These are phyloP conservation scores for Trogon surrucura DNA, from an alignment of 2,113 vertebrate species.

Conservation along the genomic window DNA sequence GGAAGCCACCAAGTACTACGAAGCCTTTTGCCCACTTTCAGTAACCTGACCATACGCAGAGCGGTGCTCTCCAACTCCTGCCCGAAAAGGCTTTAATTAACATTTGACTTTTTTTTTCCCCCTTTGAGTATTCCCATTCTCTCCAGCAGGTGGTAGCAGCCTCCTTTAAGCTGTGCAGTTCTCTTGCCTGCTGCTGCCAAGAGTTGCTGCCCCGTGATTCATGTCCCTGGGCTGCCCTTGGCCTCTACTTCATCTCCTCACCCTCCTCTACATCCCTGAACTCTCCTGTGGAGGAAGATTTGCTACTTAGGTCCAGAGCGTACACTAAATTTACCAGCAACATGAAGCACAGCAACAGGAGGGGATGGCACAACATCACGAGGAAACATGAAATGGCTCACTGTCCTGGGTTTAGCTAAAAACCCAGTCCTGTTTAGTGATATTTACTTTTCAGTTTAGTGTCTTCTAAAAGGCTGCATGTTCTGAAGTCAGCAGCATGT, in stretches of 20 bases:
- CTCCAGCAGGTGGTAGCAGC: constrained; percentile 63
- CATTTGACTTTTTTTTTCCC: not conserved
- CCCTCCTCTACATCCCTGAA: not conserved
- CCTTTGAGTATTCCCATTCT: not conserved
- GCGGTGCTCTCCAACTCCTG: not conserved
- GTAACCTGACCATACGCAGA: rapidly evolving
- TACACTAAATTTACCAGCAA: not conserved
- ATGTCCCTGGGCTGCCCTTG: not conserved
- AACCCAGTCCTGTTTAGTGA: no score
- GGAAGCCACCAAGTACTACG: not conserved
- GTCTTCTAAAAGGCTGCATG: no score
- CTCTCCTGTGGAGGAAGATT: not conserved
- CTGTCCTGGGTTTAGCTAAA: no score
- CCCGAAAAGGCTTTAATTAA: rapidly evolving
- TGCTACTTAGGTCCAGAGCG: not conserved
- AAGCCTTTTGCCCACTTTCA: not conserved
- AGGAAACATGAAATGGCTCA: rapidly evolving
- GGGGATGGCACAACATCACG: rapidly evolving
- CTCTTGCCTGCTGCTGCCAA: not conserved
- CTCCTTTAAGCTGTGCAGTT: not conserved
- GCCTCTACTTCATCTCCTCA: not conserved
- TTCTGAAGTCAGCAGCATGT: no score
- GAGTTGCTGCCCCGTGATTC: not conserved
- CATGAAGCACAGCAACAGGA: not conserved
- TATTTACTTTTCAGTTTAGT: no score